Evolutionary conservation across 2,797 vertebrate genomes (phyloP), one percentile per base, ranked within the genome.

Genomic region (Acanthis flammea): DNA sequence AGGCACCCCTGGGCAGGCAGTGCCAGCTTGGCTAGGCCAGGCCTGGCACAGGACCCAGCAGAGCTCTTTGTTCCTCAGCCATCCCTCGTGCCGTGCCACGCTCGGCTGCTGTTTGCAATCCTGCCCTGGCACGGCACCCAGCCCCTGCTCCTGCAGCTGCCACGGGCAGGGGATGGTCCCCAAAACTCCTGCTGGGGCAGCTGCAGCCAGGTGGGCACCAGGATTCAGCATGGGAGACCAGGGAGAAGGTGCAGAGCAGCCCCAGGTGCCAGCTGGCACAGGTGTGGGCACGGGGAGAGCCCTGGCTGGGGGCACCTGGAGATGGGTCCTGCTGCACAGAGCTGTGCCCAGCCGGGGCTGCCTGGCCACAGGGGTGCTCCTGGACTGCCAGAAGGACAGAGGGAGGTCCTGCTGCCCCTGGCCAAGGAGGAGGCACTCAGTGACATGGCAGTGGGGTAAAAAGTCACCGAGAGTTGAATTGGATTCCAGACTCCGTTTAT

Each of bases 201-300:
- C 67, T 60, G 55, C 51, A 48, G 80, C 22, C 6, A 27, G 61
- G 19, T 3, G 53, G 51, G 25, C 3, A 0, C 19, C 68, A 55
- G 75, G 39, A 47, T 7, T 55, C 8, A 1, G 17, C 14, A 25
- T 12, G 7, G n/a, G 7, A 50, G 55, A 4, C 17, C 63, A 39
- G 0, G 0, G 50, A 33, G 17, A 14, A 25, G 0, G 0, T 19
- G 41, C 54, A 55, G 61, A 62, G 30, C 30, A 57, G 28, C 58
- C 33, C 72, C 23, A 42, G 14, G 25, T 17, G 17, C 16, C 5
- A 0, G 2, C 48, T 47, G 75, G 31, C 14, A 58, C 47, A 79
- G 37, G 6, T 14, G 25, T 10, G 22, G 41, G 53, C 54, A 42
- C 33, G 16, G n/a, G 1, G 3, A 24, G 23, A 23, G 41, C 4